Conservation (phyloP, 2,797 vertebrate genomes). For the Periparus ater region DNA sequence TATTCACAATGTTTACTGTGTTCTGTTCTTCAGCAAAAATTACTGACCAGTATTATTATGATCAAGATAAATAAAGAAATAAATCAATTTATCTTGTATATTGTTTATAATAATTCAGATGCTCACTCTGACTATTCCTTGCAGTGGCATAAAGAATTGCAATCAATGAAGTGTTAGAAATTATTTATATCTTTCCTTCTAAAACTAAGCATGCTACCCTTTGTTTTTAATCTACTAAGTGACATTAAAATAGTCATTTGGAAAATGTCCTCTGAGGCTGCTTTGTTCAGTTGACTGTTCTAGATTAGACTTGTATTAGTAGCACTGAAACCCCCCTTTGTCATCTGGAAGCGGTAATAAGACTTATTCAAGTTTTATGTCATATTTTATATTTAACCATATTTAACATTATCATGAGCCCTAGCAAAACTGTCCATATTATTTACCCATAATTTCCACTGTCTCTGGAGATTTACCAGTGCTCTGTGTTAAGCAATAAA, state of each 20-base stretch:
- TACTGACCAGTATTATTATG: constrained; percentile 10
- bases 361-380: not conserved
- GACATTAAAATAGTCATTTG: constrained; percentile 4
- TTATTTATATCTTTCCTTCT: not conserved
- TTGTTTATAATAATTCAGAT: constrained; percentile 36
- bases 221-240: constrained; percentile 50
- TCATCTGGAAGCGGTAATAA: not conserved
- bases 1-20: not conserved
- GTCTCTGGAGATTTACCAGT: not conserved
- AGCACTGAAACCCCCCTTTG: not conserved
- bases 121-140: constrained; percentile 3
- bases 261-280: not conserved
- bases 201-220: not conserved
- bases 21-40: constrained; percentile 21
- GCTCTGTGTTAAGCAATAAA: not conserved
- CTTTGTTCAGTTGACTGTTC: not conserved
- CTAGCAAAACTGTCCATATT: not conserved
- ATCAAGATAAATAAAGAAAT: constrained; percentile 28
- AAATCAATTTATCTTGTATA: constrained; percentile 22
- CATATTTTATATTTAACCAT: not conserved
- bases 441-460: not conserved
- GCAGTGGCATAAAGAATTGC: not conserved
- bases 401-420: not conserved
- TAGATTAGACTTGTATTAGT: not conserved
- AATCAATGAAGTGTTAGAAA: constrained; percentile 6